Percentiles rank a stretch among this genome's conserved stretches.
phyloP scores from a whole-genome alignment of 2,888 invertebrate species.

The Leucania comma region DNA sequence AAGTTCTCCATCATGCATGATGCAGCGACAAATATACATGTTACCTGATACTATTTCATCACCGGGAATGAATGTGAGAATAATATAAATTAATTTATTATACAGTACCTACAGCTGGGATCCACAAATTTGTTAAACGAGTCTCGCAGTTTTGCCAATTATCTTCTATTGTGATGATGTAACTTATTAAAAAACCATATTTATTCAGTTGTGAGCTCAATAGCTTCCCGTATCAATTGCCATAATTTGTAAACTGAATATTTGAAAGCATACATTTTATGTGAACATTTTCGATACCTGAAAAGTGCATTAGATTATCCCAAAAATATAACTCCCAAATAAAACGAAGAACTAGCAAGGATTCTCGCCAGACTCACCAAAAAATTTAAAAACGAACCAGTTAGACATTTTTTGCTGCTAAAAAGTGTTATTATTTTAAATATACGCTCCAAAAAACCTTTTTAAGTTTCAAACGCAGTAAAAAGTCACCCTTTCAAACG shows the following conservation, averaged over 20 bases:
- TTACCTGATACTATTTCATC: constrained; percentile 29
- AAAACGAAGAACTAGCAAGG: constrained; percentile 1
- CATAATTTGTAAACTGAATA: constrained; percentile 7
- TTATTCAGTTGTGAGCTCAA: constrained; percentile 45
- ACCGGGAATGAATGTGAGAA: constrained; percentile 30
- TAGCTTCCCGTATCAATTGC: constrained; percentile 14
- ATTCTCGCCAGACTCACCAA: background rate
- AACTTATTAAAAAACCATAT: constrained; percentile 49
- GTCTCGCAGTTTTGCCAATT: constrained; percentile 50
- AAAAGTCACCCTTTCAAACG: constrained; percentile 53
- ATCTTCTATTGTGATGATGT: constrained; percentile 58
- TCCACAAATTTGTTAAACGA: constrained; percentile 45
- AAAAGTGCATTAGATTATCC: background rate
- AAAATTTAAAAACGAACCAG: constrained; percentile 12
- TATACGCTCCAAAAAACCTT: constrained; percentile 42
- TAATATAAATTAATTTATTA: constrained; percentile 45
- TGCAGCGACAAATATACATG: background rate
- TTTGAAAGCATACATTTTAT: background rate
- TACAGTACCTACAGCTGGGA: constrained; percentile 20
- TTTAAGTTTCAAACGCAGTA: constrained; percentile 49
- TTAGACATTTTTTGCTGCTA: constrained; percentile 11
- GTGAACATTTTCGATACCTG: background rate
- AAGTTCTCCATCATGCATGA: constrained; percentile 1
- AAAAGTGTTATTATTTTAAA: constrained; percentile 34
- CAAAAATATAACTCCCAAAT: background rate